Percentiles rank a stretch among this genome's conserved stretches.
phyloP scores from a whole-genome alignment of 1,140 invertebrate species.

The Megalopta genalis region DNA sequence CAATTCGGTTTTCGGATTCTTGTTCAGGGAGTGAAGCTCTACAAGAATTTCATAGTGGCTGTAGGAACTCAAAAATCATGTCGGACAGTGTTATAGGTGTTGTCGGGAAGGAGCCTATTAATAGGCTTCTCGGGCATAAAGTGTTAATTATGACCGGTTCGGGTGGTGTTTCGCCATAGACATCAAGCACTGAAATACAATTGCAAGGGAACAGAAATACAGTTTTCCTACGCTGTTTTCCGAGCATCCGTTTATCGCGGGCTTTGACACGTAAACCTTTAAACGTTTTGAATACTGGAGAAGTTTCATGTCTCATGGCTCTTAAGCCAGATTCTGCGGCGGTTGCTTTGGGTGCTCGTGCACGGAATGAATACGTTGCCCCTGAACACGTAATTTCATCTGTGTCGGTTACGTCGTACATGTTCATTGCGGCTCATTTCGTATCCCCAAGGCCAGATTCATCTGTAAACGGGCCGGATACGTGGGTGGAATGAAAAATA shows the following conservation, averaged over 20 bases:
- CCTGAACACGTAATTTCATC: conserved; percentile 6
- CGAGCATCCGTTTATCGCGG: not conserved
- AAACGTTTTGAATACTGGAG: conserved; percentile 18
- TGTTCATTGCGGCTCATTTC: not conserved
- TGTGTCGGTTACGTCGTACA: not conserved
- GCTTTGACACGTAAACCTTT: conserved; percentile 5
- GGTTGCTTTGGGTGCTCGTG: conserved; percentile 15
- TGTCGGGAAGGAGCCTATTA: no score
- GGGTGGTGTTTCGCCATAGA: not conserved
- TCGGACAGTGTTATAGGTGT: no score
- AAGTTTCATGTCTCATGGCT: conserved; percentile 18
- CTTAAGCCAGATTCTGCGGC: not conserved
- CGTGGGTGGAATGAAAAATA: not conserved
- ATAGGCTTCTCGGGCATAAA: no score
- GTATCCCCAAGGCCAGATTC: not conserved
- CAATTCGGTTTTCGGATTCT: no score
- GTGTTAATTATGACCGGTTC: no score
- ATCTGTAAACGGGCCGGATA: conserved; percentile 4
- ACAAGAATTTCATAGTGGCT: no score
- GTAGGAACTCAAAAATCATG: no score
- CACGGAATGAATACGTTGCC: conserved; percentile 14
- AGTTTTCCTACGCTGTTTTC: not conserved
- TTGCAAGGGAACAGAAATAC: not conserved
- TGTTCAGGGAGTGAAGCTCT: no score
- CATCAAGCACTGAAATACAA: not conserved